Evolutionary conservation across 2,797 vertebrate species (phyloP), one percentile per base, ranked within the genome.

Genomic region (Lacerta agilis): DNA sequence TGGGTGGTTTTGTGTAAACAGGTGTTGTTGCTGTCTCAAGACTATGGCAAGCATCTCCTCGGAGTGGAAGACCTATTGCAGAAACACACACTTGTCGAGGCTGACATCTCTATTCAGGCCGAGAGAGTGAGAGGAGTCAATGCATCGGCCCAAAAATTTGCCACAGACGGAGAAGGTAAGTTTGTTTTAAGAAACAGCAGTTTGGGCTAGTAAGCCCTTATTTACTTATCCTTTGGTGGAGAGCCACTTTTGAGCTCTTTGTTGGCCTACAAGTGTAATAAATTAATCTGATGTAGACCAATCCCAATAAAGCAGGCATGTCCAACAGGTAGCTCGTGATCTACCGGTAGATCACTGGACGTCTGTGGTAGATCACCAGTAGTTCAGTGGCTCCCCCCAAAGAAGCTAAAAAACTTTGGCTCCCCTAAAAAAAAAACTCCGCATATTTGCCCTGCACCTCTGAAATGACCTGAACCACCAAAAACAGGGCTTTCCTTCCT

Each of bases 61-160:
- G 99, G 99, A 0, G 99, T 99, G 77, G 99, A 99, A 95, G 99
- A 99, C 94, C 96, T 99, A 87, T 96, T 99, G 79, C 99, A 99
- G 97, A 99, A 99, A 92, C 99, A 99, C 0, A 97, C 99, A 4
- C 96, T 99, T 92, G 98, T 99, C 72, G 99, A 99, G 96, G 98
- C 98, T 1, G 99, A 99, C 96, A 99, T 99, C 92, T 93, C 90
- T 92, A 98, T 99, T 95, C 99, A 99, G 94, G 98, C 98, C 75
- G 98, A 99, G 93, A 96, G 99, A 9, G 99, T 99, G 90, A 96
- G 97, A 82, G 98, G 95, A 2, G 99, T 99, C 96, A 99, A 99
- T 92, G 96, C 97, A 86, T 99, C 98, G 17, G 99, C 98, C 11
- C 98, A 99, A 97, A 99, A 97, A 94, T 99, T 98, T 82, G 98